These are phyloP conservation scores for Nemotelus nigrinus DNA, from an alignment of 2,888 invertebrate genomes.

Conservation along the genomic window DNA sequence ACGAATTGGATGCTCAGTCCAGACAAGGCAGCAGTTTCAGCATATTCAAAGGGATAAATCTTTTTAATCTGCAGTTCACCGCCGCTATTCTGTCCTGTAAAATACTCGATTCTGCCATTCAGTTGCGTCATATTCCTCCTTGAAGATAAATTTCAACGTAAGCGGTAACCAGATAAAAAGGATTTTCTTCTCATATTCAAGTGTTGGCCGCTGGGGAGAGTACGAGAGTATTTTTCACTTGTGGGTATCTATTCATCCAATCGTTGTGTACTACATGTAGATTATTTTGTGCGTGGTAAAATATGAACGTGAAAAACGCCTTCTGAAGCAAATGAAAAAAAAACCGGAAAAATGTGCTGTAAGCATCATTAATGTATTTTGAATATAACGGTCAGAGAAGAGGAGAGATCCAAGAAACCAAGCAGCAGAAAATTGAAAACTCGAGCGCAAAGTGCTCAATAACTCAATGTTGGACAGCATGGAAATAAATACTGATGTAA, in stretches of 20 bases:
- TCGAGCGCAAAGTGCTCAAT: slow-evolving; percentile 2
- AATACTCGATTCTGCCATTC: background rate
- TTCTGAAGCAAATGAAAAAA: background rate
- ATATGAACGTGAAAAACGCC: background rate
- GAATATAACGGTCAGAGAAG: background rate
- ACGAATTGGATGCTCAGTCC: too few relatives aligned
- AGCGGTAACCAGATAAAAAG: slow-evolving; percentile 19
- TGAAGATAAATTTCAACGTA: slow-evolving; percentile 9
- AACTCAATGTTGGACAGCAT: background rate
- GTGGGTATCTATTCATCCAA: background rate
- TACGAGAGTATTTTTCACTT: background rate
- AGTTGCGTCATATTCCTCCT: slow-evolving; percentile 1
- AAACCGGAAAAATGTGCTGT: slow-evolving; percentile 15
- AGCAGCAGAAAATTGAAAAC: slow-evolving; percentile 26
- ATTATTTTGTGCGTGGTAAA: background rate
- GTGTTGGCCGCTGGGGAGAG: slow-evolving; percentile 23
- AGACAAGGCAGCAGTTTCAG: background rate
- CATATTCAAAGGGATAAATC: background rate
- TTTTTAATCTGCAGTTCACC: slow-evolving; percentile 12
- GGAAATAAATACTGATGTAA: background rate
- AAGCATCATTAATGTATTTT: slow-evolving; percentile 22
- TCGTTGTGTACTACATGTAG: background rate
- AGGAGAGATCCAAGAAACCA: slow-evolving; percentile 3
- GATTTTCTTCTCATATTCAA: slow-evolving; percentile 9
- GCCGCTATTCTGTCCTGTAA: background rate